These are phyloP conservation scores for Anagyrus pseudococci DNA, from an alignment of 2,888 invertebrate species.

Conservation along the genomic window DNA sequence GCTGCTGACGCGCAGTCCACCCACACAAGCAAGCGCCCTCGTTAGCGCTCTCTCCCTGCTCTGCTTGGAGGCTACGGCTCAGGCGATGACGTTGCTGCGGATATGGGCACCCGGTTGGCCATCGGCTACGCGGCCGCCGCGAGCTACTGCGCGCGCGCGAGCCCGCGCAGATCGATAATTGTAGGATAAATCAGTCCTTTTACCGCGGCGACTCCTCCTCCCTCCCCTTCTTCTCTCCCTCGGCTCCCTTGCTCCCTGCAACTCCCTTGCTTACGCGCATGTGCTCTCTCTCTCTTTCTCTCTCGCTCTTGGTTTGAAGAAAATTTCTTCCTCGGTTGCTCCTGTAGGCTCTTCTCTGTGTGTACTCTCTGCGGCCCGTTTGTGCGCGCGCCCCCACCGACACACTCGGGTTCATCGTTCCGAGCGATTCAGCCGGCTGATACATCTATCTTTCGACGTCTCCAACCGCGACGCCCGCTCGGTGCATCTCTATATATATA, in stretches of 20 bases:
- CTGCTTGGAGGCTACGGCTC: background rate
- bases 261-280: too few species aligned
- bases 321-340: too few species aligned
- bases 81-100: background rate
- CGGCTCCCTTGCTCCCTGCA: too few species aligned
- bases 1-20: background rate
- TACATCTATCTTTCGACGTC: too few species aligned
- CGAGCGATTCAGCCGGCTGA: slow-evolving; percentile 2
- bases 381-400: background rate
- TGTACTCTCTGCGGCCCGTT: background rate
- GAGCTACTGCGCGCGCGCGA: slow-evolving; percentile 24
- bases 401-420: slow-evolving; percentile 26
- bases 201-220: slow-evolving; percentile 1
- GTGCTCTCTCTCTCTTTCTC: background rate
- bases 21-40: too few species aligned
- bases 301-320: too few species aligned
- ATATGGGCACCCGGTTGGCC: background rate
- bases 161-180: slow-evolving; percentile 35
- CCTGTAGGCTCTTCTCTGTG: too few species aligned
- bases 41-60: background rate
- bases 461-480: too few species aligned
- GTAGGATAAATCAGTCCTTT: slow-evolving; percentile 38
- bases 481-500: too few species aligned
- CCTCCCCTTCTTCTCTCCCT: background rate
- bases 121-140: slow-evolving; percentile 1